These are phyloP conservation scores for Narcine bancroftii DNA, from an alignment of 2,113 vertebrate species.

Conservation along the genomic window DNA sequence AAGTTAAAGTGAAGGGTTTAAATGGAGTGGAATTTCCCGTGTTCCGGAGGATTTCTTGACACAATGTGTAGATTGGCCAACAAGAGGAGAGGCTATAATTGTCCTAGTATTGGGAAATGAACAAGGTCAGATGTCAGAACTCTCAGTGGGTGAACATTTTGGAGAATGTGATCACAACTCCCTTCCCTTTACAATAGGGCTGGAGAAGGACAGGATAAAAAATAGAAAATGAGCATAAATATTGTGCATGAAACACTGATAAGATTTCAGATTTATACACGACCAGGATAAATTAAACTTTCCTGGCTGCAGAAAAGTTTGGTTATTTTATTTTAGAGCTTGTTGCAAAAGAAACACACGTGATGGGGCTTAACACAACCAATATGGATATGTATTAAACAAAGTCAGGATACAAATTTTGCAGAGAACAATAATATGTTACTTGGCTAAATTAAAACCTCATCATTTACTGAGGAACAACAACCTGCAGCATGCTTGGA, in stretches of 20 bases:
- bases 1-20: too few species aligned
- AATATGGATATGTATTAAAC: neutral
- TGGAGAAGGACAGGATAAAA: too few species aligned
- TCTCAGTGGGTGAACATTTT: too few species aligned
- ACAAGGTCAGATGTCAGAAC: too few species aligned
- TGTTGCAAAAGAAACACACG: neutral
- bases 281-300: neutral
- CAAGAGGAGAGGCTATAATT: too few species aligned
- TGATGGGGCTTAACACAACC: neutral
- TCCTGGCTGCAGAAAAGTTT: neutral
- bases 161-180: too few species aligned
- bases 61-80: too few species aligned
- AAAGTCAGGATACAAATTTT: neutral
- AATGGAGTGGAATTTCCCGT: too few species aligned
- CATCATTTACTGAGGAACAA: neutral
- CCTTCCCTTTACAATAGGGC: too few species aligned
- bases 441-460: neutral
- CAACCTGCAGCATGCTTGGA: neutral
- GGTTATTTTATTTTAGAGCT: neutral
- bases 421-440: neutral
- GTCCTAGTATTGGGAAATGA: too few species aligned
- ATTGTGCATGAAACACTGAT: neutral
- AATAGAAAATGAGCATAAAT: neutral
- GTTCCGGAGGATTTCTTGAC: too few species aligned
- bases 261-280: too few species aligned